Base-by-base conservation (phyloP, 1,140 invertebrate genomes). In the Luehdorfia chinensis region DNA sequence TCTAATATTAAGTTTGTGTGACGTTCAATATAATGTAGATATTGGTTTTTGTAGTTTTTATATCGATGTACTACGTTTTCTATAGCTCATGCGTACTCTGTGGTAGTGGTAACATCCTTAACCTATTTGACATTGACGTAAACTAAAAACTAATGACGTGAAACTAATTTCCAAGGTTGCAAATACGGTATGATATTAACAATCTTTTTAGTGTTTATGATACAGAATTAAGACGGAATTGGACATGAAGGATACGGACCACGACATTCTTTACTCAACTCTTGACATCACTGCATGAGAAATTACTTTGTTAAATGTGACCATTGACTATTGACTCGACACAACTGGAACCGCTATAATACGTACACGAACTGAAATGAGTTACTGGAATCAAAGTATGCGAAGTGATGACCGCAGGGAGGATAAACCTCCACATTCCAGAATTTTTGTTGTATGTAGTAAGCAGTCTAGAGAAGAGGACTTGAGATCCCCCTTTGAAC, bases 381-480 rank as follows among this genome's bases (percentile, higher is more conserved):
- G 36, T 41, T 53, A 55, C 23, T 53, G 53, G 55, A 55, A 46
- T 33, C 51, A 54, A 47, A 47, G 47, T 11, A 49, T 52, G 19
- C 55, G 54, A 39, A 49, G 71, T 60, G 74, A 75, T 34, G 68
- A 75, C 13, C 66, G 65, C 19, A 75, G 67, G 37, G 77, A 85
- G 46, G 83, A 86, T 19, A 75, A 71, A 47, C 84, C 84, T 2
- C 84, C 83, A 4, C 74, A 81, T 45, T 86, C 84, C 4, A 75
- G 83, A 46, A 84, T 98, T 13, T 97, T 98, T 77, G 93, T 97
- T 59, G 92, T 97, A 47, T 95, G 94, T 60, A 93, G 92, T 48
- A 96, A 95, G 87, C 90, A 90, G 32, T 87, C 95, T 23, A 91
- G 90, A 9, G 95, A 96, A 77, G 92, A 95, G 46, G 93, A 96